Evolutionary conservation across 2,113 vertebrate genomes (phyloP), one percentile per base, ranked within the genome.

Genomic region (Prochilodus magdalenae): DNA sequence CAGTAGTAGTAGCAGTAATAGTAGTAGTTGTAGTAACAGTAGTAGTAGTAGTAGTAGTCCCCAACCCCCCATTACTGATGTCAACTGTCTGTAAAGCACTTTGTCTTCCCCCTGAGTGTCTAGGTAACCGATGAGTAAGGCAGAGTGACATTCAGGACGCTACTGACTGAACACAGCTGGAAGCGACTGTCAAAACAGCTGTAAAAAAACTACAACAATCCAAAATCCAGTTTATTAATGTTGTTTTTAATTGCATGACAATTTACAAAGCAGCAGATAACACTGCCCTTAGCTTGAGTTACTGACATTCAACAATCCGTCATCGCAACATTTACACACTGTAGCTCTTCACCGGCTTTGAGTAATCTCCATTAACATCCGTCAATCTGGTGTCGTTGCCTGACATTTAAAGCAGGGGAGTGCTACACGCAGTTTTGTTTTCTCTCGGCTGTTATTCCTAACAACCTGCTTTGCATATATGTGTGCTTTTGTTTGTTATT

Each of bases 221-320:
- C 1, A 18, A 30, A 30, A 16, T 29, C 63, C 55, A 22, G 53
- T 26, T 18, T 22, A 24, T 26, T 30, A 20, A 15, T 18, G 29
- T 66, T 65, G 10, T 12, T 26, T 51, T 78, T 70, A 59, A 70
- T 57, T 79, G 40, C 65, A 13, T 79, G 30, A 40, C 49, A 26
- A 29, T 53, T 77, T 66, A 76, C 11, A 77, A 20, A 24, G n/a
- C 3, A 27, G 7, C 60, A 49, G 18, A 5, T 5, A 10, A 26
- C 29, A 12, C 24, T 47, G 3, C 26, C 4, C 0, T 63, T 20
- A 29, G 47, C 66, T 44, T 11, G 6, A 26, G 55, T 10, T 2
- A 51, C 16, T 51, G 62, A 18, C 27, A 33, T 63, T 6, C 20
- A 24, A 33, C 3, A 33, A 33, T n/a, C 65, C 18, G 26, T 29